phyloP scores from a whole-genome alignment of 2,888 invertebrate genomes.

The Epistrophe grossulariae region DNA sequence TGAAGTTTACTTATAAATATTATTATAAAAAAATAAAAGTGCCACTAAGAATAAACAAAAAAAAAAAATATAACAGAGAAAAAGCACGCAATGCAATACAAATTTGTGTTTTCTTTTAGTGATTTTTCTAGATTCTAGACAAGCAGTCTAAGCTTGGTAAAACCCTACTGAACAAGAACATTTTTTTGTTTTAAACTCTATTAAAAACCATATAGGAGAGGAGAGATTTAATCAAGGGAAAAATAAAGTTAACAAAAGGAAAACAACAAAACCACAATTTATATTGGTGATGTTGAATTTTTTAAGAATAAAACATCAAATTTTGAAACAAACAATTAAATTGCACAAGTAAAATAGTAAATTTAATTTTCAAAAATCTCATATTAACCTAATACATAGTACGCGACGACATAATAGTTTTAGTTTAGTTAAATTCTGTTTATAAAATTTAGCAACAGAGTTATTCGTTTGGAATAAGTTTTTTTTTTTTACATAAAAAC shows the following conservation, averaged over 20 bases:
- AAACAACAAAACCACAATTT: background rate
- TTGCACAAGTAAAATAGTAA: background rate
- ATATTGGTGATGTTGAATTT: background rate
- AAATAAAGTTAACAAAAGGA: background rate
- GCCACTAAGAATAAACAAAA: constrained; percentile 32
- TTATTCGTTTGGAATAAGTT: constrained; percentile 67
- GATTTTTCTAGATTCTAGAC: constrained; percentile 38
- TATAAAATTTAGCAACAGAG: constrained; percentile 49
- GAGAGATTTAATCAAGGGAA: background rate
- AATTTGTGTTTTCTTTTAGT: constrained; percentile 35
- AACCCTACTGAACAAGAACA: constrained; percentile 50
- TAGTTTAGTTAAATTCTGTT: constrained; percentile 43
- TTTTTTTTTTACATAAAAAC: constrained; percentile 75
- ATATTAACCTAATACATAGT: constrained; percentile 48
- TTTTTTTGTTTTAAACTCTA: constrained; percentile 26
- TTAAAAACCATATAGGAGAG: background rate
- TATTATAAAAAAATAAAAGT: constrained; percentile 46
- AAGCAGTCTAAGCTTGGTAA: constrained; percentile 54
- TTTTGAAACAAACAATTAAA: background rate
- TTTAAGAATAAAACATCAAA: background rate
- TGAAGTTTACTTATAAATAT: constrained; percentile 48
- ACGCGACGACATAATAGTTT: constrained; percentile 66
- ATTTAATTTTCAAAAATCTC: background rate
- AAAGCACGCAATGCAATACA: constrained; percentile 55
- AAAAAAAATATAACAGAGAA: constrained; percentile 38